Evolutionary conservation across 2,113 vertebrate genomes (phyloP), one percentile per base, ranked within the genome.

Genomic region (Prinia subflava): DNA sequence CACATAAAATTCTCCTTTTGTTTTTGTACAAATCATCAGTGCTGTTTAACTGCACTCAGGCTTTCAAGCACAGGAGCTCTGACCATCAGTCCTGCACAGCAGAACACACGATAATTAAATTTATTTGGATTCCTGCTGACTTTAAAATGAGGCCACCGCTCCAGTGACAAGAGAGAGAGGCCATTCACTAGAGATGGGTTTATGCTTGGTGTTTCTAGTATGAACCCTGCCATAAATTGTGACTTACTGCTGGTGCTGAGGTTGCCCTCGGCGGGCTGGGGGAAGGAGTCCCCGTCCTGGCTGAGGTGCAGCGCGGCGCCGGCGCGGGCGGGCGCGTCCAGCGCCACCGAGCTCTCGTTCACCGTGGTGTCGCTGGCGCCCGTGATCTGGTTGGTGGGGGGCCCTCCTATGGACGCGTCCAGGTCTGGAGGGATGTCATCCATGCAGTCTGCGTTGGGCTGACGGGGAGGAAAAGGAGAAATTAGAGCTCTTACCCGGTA

Each of bases 371-470:
- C 99, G 2, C 99, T 99, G 22, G 99, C 99, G 6, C 98, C 99
- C 0, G 99, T 99, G 97, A 99, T 98, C 92, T 98, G 98, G 97
- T 98, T 99, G 89, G 98, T 98, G 5, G 98, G 98, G 0, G 98
- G 98, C 14, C 98, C 98, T 63, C 98, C 98, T 74, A 98, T 95
- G 23, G 99, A 99, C 8, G 97, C 98, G 96, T 99, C 99, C 16
- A 99, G 98, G 96, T 99, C 99, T 2, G 98, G 98, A 77, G 98
- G 99, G 60, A 98, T 96, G 57, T 99, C 99, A 13, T 99, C 99
- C 81, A 98, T 98, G 94, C 99, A 99, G 96, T 99, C 99, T 18
- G 98, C 97, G 13, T 98, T 99, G 89, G 99, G 98, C 99, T 99
- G 95, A 22, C 11, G n/a, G 64, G 28, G 59, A 71, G 12, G 74